Evolutionary conservation across 2,797 vertebrate genomes (phyloP).

Genomic region (Helarctos malayanus): DNA sequence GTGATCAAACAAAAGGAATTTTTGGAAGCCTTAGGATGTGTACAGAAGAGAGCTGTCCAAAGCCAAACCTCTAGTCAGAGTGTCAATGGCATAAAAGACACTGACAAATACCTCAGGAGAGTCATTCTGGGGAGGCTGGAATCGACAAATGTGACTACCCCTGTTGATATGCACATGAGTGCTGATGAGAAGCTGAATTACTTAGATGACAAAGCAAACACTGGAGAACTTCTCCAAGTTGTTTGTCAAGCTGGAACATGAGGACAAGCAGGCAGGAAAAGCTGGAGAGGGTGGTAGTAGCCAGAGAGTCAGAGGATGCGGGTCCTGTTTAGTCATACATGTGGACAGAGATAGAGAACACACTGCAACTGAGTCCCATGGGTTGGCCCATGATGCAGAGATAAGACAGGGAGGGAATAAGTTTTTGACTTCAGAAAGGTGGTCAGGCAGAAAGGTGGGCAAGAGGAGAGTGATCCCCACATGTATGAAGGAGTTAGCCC

Average conservation of each 20-base stretch:
- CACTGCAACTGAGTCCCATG: neutral
- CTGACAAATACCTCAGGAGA: neutral
- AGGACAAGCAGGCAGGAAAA: neutral
- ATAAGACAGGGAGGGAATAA: neutral
- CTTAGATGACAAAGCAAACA: neutral
- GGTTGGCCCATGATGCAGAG: neutral
- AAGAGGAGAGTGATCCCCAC: too few relatives aligned
- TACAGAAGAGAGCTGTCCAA: neutral
- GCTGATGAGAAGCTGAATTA: neutral
- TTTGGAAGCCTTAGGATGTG: accelerated
- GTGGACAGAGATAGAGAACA: neutral
- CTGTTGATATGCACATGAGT: neutral
- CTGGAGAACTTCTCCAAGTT: neutral
- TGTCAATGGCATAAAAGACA: neutral
- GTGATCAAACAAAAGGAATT: neutral
- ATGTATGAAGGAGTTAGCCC: neutral
- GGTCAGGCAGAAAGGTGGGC: neutral
- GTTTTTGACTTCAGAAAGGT: neutral
- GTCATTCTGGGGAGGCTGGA: neutral
- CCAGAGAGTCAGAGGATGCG: neutral
- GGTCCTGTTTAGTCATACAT: neutral
- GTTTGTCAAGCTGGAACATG: neutral
- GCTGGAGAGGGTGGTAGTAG: neutral
- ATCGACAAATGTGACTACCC: neutral
- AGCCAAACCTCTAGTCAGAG: neutral